Conservation (phyloP, 1,140 invertebrate genomes). For the Manduca sexta region DNA sequence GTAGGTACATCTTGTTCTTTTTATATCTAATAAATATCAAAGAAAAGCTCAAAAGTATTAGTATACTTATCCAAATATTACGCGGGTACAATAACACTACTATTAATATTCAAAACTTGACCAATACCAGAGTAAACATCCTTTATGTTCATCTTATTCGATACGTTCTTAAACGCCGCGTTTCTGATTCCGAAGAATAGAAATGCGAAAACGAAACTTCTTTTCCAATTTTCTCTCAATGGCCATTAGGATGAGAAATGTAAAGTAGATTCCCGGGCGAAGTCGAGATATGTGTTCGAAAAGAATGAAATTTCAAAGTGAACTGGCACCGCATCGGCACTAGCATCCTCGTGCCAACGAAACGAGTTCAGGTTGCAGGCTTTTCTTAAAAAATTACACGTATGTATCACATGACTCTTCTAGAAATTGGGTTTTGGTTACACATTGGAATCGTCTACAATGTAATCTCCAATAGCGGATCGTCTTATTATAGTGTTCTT, state of each 20-base stretch:
- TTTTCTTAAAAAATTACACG: slow-evolving; percentile 39
- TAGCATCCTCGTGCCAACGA: slow-evolving; percentile 29
- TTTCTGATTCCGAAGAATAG: slow-evolving; percentile 19
- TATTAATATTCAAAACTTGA: too few relatives aligned
- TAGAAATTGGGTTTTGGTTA: too few relatives aligned
- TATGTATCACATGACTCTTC: slow-evolving; percentile 21
- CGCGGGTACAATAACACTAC: too few relatives aligned
- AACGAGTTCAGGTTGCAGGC: slow-evolving; percentile 43
- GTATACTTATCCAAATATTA: too few relatives aligned
- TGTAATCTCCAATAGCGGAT: too few relatives aligned
- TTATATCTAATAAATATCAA: too few relatives aligned
- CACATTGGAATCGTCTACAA: too few relatives aligned
- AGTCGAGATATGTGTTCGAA: slow-evolving; percentile 64
- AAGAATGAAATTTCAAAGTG: slow-evolving; percentile 67
- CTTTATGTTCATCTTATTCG: too few relatives aligned
- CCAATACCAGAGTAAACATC: too few relatives aligned
- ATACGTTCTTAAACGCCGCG: background rate
- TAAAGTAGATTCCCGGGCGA: slow-evolving; percentile 52
- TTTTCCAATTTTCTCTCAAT: slow-evolving; percentile 51
- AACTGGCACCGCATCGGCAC: slow-evolving; percentile 38
- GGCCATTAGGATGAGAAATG: slow-evolving; percentile 54
- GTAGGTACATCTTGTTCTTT: too few relatives aligned
- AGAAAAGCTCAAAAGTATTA: too few relatives aligned
- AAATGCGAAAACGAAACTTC: slow-evolving; percentile 39
- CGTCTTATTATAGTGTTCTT: too few relatives aligned